Percentiles rank a stretch among this genome's conserved stretches.
Conservation (phyloP, 2,113 vertebrate species). For the Paralichthys olivaceus region DNA sequence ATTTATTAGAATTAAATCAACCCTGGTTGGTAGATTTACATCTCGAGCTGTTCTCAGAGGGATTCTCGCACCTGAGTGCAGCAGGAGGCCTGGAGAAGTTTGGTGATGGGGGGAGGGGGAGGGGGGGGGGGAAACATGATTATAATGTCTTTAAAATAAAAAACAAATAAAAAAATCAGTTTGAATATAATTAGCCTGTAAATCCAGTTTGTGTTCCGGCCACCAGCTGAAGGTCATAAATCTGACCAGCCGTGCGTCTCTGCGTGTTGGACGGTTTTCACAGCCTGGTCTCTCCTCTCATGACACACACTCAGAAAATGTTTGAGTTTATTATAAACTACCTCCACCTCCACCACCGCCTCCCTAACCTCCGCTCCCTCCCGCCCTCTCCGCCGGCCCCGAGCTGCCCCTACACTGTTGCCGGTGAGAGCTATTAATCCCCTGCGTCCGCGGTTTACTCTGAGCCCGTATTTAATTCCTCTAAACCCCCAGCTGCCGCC, state of each 20-base stretch:
- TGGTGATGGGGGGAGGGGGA: background rate
- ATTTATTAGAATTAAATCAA: background rate
- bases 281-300: background rate
- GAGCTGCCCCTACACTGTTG: constrained; percentile 73
- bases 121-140: background rate
- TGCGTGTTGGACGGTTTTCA: background rate
- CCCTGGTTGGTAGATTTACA: background rate
- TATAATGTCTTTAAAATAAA: background rate
- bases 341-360: constrained; percentile 15
- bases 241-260: background rate
- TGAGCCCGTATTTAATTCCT: constrained; percentile 86
- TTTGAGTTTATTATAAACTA: constrained; percentile 36
- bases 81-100: background rate
- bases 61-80: too few relatives aligned
- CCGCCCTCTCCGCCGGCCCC: constrained; percentile 59
- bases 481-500: constrained; percentile 86
- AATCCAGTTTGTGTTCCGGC: background rate
- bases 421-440: constrained; percentile 85
- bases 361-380: constrained; percentile 33
- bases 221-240: background rate
- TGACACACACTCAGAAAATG: constrained; percentile 17
- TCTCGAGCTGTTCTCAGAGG: background rate
- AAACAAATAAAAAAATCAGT: too few relatives aligned
- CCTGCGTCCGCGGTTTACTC: constrained; percentile 82
- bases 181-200: background rate